Conservation (phyloP, 2,888 invertebrate genomes). For the Galeopsomyia nigrocyanea region DNA sequence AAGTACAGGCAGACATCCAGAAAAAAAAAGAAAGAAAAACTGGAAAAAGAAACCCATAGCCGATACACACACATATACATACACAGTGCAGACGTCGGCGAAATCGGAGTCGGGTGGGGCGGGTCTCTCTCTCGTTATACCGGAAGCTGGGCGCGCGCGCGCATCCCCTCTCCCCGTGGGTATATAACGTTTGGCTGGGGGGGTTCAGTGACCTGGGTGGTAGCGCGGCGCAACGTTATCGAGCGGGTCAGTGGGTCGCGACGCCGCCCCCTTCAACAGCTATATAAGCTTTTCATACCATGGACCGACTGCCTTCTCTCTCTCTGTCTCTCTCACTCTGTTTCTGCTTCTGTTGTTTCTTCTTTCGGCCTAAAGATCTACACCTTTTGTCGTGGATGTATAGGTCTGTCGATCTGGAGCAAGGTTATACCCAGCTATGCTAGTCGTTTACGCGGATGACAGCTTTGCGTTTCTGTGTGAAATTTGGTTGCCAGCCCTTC, state of each 20-base stretch:
- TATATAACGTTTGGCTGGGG: constrained; percentile 53
- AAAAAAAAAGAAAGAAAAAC: too few relatives aligned
- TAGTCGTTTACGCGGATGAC: too few relatives aligned
- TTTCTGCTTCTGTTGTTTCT: too few relatives aligned
- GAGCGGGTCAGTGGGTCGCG: constrained; percentile 77
- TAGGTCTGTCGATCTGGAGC: constrained; percentile 6
- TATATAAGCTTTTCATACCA: constrained; percentile 39
- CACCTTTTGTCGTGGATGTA: constrained; percentile 18
- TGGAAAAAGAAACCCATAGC: too few relatives aligned
- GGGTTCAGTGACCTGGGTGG: constrained; percentile 67
- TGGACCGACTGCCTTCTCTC: neutral
- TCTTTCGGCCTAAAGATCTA: constrained; percentile 33
- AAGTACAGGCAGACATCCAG: too few relatives aligned
- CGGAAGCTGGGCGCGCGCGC: constrained; percentile 47
- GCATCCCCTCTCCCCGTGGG: constrained; percentile 43
- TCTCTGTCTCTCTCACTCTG: constrained; percentile 59
- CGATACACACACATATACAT: too few relatives aligned
- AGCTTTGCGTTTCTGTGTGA: too few relatives aligned
- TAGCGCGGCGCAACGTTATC: constrained; percentile 61
- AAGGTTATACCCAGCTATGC: constrained; percentile 49
- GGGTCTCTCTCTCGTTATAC: constrained; percentile 45
- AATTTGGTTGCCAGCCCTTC: too few relatives aligned
- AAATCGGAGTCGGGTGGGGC: constrained; percentile 38
- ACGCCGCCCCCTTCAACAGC: too few relatives aligned
- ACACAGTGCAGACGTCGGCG: too few relatives aligned